A percentile compares a stretch with the other conserved stretches of the same genome.
Evolutionary conservation across 2,797 vertebrate genomes (phyloP).

Genomic region (Gadopsis bispinosus): DNA sequence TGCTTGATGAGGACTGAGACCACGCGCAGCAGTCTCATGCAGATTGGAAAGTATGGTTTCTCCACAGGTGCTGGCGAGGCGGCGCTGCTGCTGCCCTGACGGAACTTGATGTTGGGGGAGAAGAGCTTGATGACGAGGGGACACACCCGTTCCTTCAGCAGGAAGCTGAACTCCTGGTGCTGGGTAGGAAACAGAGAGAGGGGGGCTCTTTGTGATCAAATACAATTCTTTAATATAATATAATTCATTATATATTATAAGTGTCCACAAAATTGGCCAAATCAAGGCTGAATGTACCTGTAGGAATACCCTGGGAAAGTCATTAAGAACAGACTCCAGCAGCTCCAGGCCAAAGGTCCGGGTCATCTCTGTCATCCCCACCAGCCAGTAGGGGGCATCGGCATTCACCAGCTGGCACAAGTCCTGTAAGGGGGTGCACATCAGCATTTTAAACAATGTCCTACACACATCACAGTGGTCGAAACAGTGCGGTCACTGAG

Average conservation of each 20-base stretch:
- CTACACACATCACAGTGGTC: slow-evolving; percentile 21
- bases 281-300: slow-evolving; percentile 83
- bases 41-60: slow-evolving; percentile 99
- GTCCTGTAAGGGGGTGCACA: slow-evolving; percentile 84
- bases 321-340: slow-evolving; percentile 97
- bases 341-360: slow-evolving; percentile 97
- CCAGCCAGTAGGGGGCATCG: slow-evolving; percentile 98
- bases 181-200: slow-evolving; percentile 65
- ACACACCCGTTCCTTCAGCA: slow-evolving; percentile 97
- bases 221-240: too few species aligned
- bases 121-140: slow-evolving; percentile 99
- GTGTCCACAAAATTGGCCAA: neutral
- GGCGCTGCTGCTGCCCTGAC: slow-evolving; percentile 91
- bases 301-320: slow-evolving; percentile 96
- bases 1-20: slow-evolving; percentile 99
- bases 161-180: slow-evolving; percentile 99
- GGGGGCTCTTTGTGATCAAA: neutral
- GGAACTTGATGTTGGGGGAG: slow-evolving; percentile 99
- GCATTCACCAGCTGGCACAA: slow-evolving; percentile 98
- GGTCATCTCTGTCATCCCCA: slow-evolving; percentile 99
- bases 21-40: slow-evolving; percentile 97
- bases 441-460: slow-evolving; percentile 50
- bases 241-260: neutral
- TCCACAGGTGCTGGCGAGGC: slow-evolving; percentile 96
- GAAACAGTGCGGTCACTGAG: slow-evolving; percentile 40